Evolutionary conservation across 2,888 invertebrate species (phyloP).

Genomic region (Neoascia interrupta): DNA sequence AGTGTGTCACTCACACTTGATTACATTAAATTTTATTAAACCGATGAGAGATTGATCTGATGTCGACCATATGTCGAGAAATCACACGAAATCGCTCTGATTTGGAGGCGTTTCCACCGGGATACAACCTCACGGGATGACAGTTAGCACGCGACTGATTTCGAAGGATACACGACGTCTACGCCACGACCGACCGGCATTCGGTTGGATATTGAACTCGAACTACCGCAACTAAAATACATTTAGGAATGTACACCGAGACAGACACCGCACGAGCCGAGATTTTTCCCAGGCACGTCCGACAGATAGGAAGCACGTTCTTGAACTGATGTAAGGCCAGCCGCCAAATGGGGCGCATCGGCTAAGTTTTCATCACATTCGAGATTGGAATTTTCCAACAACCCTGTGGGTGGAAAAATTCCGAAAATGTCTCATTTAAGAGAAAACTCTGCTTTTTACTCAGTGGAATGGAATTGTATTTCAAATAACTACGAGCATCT

Average conservation of each 20-base stretch:
- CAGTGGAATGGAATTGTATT: no score
- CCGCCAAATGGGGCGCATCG: slow-evolving; percentile 3
- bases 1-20: background rate
- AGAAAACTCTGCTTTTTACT: slow-evolving; percentile 43
- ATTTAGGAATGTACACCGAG: background rate
- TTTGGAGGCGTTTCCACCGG: slow-evolving; percentile 1
- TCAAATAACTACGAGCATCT: no score
- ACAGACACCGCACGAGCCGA: no score
- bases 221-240: background rate
- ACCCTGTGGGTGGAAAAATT: background rate
- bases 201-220: slow-evolving; percentile 17
- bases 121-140: slow-evolving; percentile 22
- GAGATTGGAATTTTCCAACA: slow-evolving; percentile 29
- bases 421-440: no score
- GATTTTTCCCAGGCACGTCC: slow-evolving; percentile 30
- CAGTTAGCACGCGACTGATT: slow-evolving; percentile 58
- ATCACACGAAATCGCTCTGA: background rate
- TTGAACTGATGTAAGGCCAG: slow-evolving; percentile 38
- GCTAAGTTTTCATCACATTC: slow-evolving; percentile 1
- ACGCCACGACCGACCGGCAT: slow-evolving; percentile 2
- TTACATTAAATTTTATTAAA: background rate
- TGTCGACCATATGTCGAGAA: background rate
- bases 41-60: background rate
- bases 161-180: slow-evolving; percentile 9
- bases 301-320: slow-evolving; percentile 30